Evolutionary conservation across 2,113 vertebrate species (phyloP).

Genomic region (Ptychochromis oligacanthus): DNA sequence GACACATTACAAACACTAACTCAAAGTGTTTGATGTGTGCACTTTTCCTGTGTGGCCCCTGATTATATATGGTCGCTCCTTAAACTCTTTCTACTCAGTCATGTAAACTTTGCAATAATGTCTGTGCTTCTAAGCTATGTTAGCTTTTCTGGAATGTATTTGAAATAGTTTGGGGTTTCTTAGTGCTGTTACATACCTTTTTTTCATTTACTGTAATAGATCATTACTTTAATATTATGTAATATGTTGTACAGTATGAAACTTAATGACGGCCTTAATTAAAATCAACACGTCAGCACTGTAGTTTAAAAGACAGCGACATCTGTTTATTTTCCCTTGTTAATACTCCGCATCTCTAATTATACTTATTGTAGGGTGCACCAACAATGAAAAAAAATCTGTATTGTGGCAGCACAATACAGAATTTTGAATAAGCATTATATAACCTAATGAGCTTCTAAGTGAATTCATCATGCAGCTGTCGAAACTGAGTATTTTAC

Average conservation of each 20-base stretch:
- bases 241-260: not conserved
- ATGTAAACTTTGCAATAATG: too few species aligned
- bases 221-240: not conserved
- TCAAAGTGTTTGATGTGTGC: too few species aligned
- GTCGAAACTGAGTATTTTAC: conserved; percentile 19
- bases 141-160: too few species aligned
- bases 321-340: not conserved
- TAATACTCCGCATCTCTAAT: not conserved
- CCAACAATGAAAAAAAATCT: not conserved
- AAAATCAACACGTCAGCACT: not conserved
- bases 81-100: too few species aligned
- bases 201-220: too few species aligned
- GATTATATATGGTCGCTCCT: too few species aligned
- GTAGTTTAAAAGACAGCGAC: not conserved
- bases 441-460: not conserved
- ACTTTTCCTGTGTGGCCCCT: too few species aligned
- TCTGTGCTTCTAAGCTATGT: too few species aligned
- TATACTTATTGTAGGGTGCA: not conserved
- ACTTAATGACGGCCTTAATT: not conserved
- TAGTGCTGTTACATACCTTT: too few species aligned
- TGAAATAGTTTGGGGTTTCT: too few species aligned
- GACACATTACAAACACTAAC: too few species aligned
- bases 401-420: not conserved
- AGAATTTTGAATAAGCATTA: not conserved
- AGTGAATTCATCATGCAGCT: conserved; percentile 25